Evolutionary conservation across 2,113 vertebrate genomes (phyloP).

Genomic region (Hirundichthys speculiger): DNA sequence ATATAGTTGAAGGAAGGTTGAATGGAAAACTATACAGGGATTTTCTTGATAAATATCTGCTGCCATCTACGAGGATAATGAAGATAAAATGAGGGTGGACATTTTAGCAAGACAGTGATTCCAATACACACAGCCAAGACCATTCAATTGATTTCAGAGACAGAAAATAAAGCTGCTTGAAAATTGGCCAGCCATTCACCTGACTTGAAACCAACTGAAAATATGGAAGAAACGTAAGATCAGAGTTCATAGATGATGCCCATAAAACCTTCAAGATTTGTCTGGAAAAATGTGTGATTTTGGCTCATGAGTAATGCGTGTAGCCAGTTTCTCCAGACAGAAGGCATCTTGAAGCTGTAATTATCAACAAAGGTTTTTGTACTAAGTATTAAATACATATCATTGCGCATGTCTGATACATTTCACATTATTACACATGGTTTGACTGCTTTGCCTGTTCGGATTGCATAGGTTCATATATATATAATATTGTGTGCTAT

Average conservation of each 20-base stretch:
- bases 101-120: background rate
- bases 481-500: too few relatives aligned
- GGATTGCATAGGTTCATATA: too few relatives aligned
- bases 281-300: too few relatives aligned
- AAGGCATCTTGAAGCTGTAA: background rate
- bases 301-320: background rate
- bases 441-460: too few relatives aligned
- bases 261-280: background rate
- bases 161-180: conserved; percentile 3
- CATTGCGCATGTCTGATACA: background rate
- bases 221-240: background rate
- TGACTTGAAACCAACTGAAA: background rate
- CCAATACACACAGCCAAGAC: too few relatives aligned
- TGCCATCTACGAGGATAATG: too few relatives aligned
- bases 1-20: too few relatives aligned
- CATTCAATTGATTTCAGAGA: background rate
- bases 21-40: too few relatives aligned
- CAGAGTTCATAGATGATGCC: conserved; percentile 2
- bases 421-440: too few relatives aligned
- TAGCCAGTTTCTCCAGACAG: too few relatives aligned
- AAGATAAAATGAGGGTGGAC: too few relatives aligned
- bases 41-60: too few relatives aligned
- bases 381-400: background rate
- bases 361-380: background rate
- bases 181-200: background rate